Conservation (phyloP, 2,797 vertebrate genomes). For the Eleutherodactylus coqui region DNA sequence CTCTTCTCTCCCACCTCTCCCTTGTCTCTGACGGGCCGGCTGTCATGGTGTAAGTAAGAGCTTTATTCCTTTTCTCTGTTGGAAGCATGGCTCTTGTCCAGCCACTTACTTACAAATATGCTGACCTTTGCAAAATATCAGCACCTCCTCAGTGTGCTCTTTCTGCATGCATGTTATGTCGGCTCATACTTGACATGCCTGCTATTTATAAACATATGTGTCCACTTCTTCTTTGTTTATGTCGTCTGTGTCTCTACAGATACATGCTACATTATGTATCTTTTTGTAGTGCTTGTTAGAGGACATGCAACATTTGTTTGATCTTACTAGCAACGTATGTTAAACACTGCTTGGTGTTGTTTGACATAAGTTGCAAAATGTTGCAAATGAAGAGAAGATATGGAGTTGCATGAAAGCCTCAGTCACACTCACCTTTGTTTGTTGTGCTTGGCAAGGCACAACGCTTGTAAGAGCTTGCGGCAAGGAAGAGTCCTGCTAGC, state of each 20-base stretch:
- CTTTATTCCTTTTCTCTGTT: constrained; percentile 50
- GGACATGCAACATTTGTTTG: too few relatives aligned
- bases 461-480: too few relatives aligned
- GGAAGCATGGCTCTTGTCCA: constrained; percentile 29
- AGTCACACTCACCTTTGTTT: too few relatives aligned
- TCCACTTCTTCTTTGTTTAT: neutral
- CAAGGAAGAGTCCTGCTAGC: too few relatives aligned
- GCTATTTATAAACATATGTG: neutral
- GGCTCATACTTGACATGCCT: neutral
- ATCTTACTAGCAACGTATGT: too few relatives aligned
- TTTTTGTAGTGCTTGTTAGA: too few relatives aligned
- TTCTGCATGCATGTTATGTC: constrained; percentile 27
- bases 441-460: too few relatives aligned
- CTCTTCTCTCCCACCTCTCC: constrained; percentile 50
- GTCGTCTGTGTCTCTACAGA: neutral
- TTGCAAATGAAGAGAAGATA: too few relatives aligned
- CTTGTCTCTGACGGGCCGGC: constrained; percentile 43
- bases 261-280: neutral
- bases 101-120: constrained; percentile 51
- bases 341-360: too few relatives aligned
- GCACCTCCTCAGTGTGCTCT: constrained; percentile 11
- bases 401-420: too few relatives aligned
- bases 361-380: too few relatives aligned
- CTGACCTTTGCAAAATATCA: constrained; percentile 23
- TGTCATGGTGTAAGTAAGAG: constrained; percentile 60